These are phyloP conservation scores for Endomychus coccineus DNA, from an alignment of 2,888 invertebrate genomes.

Conservation along the genomic window DNA sequence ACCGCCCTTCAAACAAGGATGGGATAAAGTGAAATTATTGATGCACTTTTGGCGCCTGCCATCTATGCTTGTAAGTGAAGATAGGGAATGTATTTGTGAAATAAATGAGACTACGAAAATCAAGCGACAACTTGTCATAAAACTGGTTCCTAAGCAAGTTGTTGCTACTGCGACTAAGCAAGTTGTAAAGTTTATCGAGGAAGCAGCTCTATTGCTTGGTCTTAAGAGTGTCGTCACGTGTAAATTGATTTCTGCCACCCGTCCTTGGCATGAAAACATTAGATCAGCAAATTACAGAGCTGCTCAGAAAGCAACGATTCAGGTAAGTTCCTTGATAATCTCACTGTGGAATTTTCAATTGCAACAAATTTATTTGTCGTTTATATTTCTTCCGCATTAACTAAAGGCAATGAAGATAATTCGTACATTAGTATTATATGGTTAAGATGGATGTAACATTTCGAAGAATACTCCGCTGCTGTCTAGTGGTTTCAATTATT, in stretches of 20 bases:
- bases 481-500: no score
- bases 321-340: no score
- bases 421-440: no score
- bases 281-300: conserved; percentile 39
- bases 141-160: conserved; percentile 41
- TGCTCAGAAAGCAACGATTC: conserved; percentile 41
- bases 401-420: no score
- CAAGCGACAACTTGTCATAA: conserved; percentile 36
- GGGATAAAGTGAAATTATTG: conserved; percentile 40
- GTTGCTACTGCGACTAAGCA: conserved; percentile 27
- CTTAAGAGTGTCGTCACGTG: conserved; percentile 36
- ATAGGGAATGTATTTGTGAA: conserved; percentile 37
- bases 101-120: conserved; percentile 34
- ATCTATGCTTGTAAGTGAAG: conserved; percentile 34
- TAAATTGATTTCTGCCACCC: conserved; percentile 29
- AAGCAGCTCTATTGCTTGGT: conserved; percentile 30
- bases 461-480: no score
- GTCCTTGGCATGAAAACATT: conserved; percentile 43
- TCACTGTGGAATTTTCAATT: no score
- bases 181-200: conserved; percentile 30
- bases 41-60: conserved; percentile 46
- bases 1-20: conserved; percentile 35
- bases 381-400: no score
- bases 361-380: no score
- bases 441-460: no score